Percentiles rank a stretch among this genome's conserved stretches.
Evolutionary conservation across 2,888 invertebrate species (phyloP).

Genomic region (Drosophila vallismaia): DNA sequence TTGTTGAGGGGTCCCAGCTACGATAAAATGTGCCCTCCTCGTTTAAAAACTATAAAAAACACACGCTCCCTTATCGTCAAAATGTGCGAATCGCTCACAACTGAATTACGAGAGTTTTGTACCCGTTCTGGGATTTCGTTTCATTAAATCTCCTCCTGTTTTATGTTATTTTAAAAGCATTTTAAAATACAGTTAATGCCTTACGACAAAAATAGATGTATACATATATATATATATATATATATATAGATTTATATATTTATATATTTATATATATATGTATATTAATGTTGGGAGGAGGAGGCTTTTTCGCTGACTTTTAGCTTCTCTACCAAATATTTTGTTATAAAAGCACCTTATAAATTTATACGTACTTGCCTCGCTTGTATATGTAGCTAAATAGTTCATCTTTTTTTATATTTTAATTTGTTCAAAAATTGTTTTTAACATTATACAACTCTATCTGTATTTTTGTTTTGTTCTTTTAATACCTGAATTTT

Average conservation of each 20-base stretch:
- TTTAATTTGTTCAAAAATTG: conserved; percentile 57
- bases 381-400: conserved; percentile 62
- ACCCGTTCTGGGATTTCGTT: conserved; percentile 24
- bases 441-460: conserved; percentile 76
- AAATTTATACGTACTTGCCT: conserved; percentile 57
- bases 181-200: conserved; percentile 66
- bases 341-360: conserved; percentile 76
- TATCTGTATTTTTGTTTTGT: conserved; percentile 58
- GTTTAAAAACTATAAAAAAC: conserved; percentile 71
- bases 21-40: conserved; percentile 52
- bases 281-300: conserved; percentile 37
- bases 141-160: conserved; percentile 23
- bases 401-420: conserved; percentile 51
- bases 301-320: conserved; percentile 28
- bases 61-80: conserved; percentile 36
- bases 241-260: conserved; percentile 9
- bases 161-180: conserved; percentile 59
- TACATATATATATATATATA: neutral
- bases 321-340: conserved; percentile 55
- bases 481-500: conserved; percentile 82
- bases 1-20: conserved; percentile 35
- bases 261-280: conserved; percentile 32
- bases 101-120: conserved; percentile 48
- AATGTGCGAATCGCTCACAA: conserved; percentile 62
- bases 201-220: conserved; percentile 58